Evolutionary conservation across 1,140 invertebrate genomes (phyloP).

Genomic region (Andricus grossulariae): DNA sequence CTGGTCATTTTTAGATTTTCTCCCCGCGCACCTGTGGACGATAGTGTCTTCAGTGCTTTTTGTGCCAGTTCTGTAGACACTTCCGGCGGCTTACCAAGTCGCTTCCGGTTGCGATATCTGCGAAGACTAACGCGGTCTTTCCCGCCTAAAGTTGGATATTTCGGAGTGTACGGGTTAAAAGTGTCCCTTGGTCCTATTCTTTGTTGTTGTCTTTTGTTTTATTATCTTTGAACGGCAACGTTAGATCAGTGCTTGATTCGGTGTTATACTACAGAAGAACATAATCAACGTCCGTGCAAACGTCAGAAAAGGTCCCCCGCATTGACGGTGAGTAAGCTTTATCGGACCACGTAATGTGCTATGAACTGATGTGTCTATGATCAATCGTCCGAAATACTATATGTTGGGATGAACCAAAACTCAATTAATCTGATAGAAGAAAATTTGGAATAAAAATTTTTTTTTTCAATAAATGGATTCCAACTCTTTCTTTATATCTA

Average conservation of each 20-base stretch:
- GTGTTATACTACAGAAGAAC: neutral
- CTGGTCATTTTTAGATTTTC: constrained; percentile 10
- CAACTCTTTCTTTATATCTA: no score
- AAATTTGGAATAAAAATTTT: no score
- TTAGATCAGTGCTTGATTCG: neutral
- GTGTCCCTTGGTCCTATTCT: neutral
- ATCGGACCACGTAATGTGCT: constrained; percentile 15
- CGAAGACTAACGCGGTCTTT: neutral
- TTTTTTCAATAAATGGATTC: no score
- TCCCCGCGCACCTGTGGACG: no score
- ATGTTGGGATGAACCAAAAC: no score
- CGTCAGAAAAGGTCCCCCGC: constrained; percentile 52
- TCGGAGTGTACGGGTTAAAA: constrained; percentile 38
- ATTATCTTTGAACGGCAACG: neutral
- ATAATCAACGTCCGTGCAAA: constrained; percentile 19
- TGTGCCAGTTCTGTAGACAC: neutral
- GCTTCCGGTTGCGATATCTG: neutral
- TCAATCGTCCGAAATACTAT: no score
- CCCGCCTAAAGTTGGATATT: constrained; percentile 33
- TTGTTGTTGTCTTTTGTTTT: neutral
- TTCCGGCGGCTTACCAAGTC: neutral
- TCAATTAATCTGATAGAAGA: no score
- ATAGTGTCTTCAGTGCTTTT: no score
- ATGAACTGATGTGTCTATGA: neutral
- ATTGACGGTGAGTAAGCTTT: constrained; percentile 54